Conservation (phyloP, 2,888 invertebrate species). For the Tiliacea aurago region DNA sequence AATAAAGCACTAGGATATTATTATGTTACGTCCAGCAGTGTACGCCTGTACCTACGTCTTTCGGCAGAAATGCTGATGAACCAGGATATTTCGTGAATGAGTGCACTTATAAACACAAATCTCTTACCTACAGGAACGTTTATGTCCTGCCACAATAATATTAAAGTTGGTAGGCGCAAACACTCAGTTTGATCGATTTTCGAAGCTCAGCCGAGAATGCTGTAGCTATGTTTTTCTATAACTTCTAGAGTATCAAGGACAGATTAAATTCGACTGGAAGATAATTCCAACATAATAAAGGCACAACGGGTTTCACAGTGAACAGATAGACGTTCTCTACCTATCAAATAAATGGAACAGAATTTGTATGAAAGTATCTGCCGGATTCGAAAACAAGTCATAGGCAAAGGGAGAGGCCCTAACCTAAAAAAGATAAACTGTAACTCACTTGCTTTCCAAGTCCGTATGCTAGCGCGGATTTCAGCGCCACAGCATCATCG, state of each 20-base stretch:
- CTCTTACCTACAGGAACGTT: background rate
- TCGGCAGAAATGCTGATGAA: too few relatives aligned
- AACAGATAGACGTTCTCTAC: background rate
- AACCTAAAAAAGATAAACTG: background rate
- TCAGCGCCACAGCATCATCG: slow-evolving; percentile 95
- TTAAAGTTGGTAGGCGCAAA: background rate
- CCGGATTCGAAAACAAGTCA: too few relatives aligned
- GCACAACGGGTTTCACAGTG: background rate
- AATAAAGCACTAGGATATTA: background rate
- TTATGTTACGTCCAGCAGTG: too few relatives aligned
- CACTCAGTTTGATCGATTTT: background rate
- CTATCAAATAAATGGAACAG: background rate
- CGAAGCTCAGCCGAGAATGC: background rate
- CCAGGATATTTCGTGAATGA: background rate
- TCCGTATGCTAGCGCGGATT: slow-evolving; percentile 93
- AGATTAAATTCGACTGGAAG: background rate
- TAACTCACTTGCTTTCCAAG: slow-evolving; percentile 88
- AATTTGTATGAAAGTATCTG: background rate
- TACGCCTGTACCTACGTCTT: too few relatives aligned
- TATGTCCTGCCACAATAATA: background rate
- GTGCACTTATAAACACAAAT: background rate
- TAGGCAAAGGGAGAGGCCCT: background rate
- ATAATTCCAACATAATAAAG: background rate
- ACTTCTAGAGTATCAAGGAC: background rate
- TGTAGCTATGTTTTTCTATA: background rate